Evolutionary conservation across 2,113 vertebrate genomes (phyloP), one percentile per base, ranked within the genome.

Genomic region (Mormyrus iriodes): DNA sequence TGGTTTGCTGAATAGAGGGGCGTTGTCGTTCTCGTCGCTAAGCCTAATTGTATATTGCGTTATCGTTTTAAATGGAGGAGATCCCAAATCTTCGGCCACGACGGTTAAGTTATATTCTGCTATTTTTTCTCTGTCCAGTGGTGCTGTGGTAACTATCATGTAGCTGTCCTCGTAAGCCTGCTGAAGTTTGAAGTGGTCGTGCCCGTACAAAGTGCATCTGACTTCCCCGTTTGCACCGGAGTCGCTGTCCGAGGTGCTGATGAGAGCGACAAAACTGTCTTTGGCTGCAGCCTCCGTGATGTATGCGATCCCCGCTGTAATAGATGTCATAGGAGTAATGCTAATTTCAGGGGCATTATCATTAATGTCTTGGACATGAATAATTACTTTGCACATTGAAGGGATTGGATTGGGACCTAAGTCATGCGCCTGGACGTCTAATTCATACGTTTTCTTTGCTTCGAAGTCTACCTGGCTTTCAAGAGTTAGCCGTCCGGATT

Each of bases 161-260:
- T 98, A 98, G 96, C 97, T 98, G 96, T 97, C 97, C 46, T 97
- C 97, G 0, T 99, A 98, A 84, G 98, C 98, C 31, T 97, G 97
- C 95, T 98, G 98, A 90, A 99, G 95, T 53, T 97, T 91, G 0
- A 99, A 99, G 94, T 99, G 97, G 69, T 97, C 97, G 1, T 98
- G 98, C 76, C 97, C 97, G 0, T 97, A 97, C 19, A 99, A 96
- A 13, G 97, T 96, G 95, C 97, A 98, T 93, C 97, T 97, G 85
- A 99, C 97, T 89, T 98, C 97, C 1, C 98, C 97, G 0, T 99
- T 99, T 3, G 96, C 92, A 0, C 97, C 98, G 0, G 98, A 97
- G 95, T 99, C 98, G 4, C 96, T 94, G 97, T 99, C 98, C 69
- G 97, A 97, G 94, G 97, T 97, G 46, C 97, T 99, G 95, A 99